A percentile compares a stretch with the other conserved stretches of the same genome.
Evolutionary conservation across 2,888 invertebrate genomes (phyloP).

Genomic region (Blastobasis adustella): DNA sequence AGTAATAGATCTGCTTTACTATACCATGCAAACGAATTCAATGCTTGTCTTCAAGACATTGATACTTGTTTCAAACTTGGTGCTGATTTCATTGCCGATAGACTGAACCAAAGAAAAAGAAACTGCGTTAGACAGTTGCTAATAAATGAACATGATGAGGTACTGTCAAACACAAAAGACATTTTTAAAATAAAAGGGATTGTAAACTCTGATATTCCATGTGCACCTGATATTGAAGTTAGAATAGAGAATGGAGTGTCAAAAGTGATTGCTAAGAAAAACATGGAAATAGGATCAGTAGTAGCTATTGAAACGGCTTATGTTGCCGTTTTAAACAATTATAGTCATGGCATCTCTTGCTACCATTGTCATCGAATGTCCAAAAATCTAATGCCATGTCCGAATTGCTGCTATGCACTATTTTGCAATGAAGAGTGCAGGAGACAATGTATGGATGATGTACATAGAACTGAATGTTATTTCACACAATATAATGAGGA

Average conservation of each 20-base stretch:
- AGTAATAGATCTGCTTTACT: conserved; percentile 27
- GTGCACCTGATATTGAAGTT: conserved; percentile 17
- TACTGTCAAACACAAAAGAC: no score
- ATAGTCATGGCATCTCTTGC: conserved; percentile 13
- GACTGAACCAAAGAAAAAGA: conserved; percentile 7
- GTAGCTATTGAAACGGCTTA: conserved; percentile 23
- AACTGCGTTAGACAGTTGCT: no score
- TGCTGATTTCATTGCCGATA: conserved; percentile 19
- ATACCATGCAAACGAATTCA: conserved; percentile 9
- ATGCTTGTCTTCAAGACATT: conserved; percentile 22
- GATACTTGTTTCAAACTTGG: conserved; percentile 20
- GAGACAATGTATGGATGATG: conserved; percentile 14
- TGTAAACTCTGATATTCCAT: conserved; percentile 3
- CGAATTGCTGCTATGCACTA: conserved; percentile 19
- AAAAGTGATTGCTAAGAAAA: conserved; percentile 21
- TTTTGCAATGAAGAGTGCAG: conserved; percentile 24
- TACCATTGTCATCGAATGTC: conserved; percentile 22
- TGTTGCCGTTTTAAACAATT: conserved; percentile 10
- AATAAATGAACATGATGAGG: no score
- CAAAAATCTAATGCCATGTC: conserved; percentile 24
- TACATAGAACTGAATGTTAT: conserved; percentile 22
- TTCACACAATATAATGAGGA: conserved; percentile 12
- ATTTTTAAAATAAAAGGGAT: no score
- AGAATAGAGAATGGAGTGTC: conserved; percentile 1
- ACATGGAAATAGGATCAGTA: conserved; percentile 25